Base-by-base conservation (phyloP, 2,797 vertebrate genomes). In the Clamator glandarius region DNA sequence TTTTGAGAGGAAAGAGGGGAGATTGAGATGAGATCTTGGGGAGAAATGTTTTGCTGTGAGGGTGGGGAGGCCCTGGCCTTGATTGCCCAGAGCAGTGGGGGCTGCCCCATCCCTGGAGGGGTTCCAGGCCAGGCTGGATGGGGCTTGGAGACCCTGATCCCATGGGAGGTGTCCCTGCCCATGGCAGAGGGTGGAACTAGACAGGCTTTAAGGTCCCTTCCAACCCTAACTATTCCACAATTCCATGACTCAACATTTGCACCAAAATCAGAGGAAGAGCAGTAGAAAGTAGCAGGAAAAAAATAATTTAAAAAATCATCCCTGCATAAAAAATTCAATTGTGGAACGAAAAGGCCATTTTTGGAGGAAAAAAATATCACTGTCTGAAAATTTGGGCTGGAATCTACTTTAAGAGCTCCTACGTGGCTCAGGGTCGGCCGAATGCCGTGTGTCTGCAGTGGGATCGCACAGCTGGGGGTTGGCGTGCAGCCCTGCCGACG, bases 311-410 rank as follows among this genome's bases (percentile, higher is more conserved):
- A 42, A 42, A 9, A 42, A 42, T 48, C 58, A 70, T 39, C 33
- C 8, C 36, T 16, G 21, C 15, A 25, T 5, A 18, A 64, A 36
- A 39, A 35, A 39, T 2, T n/a, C 51, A 19, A 23, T 11, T 44
- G 36, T 1, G 5, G 59, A 9, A 17, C 62, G 46, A 59, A 91
- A 81, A 62, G 16, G 24, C 25, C 29, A 2, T 25, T 90, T 92
- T 54, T 9, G 12, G 50, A 25, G 68, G 55, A 14, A 42, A 46
- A 61, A 48, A n/a, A 44, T 18, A 63, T 41, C 3, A 1, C 58
- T 48, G 77, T 44, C 55, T 87, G 88, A 74, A 76, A 78, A 19
- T 66, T 54, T 46, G 68, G n/a, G 58, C n/a, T 67, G 84, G 81
- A 31, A 57, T 74, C 89, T 90, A 26, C 74, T 61, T 48, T 3